Evolutionary conservation across 2,113 vertebrate genomes (phyloP), one percentile per base, ranked within the genome.

Genomic region (Otolemur garnettii): DNA sequence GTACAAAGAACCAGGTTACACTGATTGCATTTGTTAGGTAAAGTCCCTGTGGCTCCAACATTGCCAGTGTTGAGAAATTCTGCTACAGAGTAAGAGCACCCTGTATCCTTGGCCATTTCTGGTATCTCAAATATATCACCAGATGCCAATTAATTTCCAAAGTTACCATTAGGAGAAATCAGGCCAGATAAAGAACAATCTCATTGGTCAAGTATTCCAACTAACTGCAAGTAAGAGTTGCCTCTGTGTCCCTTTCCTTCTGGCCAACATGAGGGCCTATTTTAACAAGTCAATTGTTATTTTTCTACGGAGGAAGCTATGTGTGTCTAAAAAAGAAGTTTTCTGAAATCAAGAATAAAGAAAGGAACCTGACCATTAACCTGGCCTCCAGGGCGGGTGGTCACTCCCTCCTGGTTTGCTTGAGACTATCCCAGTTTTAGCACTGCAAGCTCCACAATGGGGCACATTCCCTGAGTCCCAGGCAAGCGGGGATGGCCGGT

Each of bases 181-280:
- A 55, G n/a, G 57, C 68, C 64, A 71, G 72, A 69, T 24, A 21
- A 64, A 28, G 33, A 53, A 33, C 21, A 50, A 50, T 53, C 59
- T 30, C 83, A 28, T 30, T 4, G 6, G 17, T n/a, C 50, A 21
- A 11, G 45, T 8, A 17, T 30, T 7, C 75, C 59, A 57, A 3
- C 33, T 13, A 57, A 3, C 33, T 13, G 13, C 35, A 33, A 5
- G 11, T 4, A 10, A 88, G 26, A 0, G 17, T 3, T 0, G 5
- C 55, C 50, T 71, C 18, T 55, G 42, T 7, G 30, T 22, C 38
- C 60, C 33, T 50, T 50, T 33, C 68, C 71, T 17, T 68, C 33
- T 45, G 69, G 91, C 55, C 69, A 77, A 12, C 0, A 11, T 2
- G 59, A 78, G 18, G 11, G 17, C 45, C 42, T 14, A 38, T 0